Evolutionary conservation across 2,113 vertebrate species (phyloP).

Genomic region (Dipodomys ordii): DNA sequence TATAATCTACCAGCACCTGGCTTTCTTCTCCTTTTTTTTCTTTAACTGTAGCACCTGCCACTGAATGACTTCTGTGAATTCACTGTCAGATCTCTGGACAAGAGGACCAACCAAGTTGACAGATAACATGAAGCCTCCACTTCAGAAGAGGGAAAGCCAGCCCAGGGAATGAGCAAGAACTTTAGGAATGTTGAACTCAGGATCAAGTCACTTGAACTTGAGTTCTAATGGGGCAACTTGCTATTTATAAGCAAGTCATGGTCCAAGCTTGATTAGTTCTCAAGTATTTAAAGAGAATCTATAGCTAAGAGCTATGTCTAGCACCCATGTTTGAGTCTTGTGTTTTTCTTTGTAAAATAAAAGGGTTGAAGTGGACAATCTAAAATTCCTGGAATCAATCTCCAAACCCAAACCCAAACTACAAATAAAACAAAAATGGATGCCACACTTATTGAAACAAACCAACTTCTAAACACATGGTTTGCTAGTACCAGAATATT

Average conservation of each 20-base stretch:
- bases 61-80: not conserved
- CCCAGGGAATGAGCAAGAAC: not conserved
- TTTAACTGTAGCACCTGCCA: not conserved
- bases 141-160: not conserved
- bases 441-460: slow-evolving; percentile 34
- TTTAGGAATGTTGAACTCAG: not conserved
- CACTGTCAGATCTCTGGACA: no score
- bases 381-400: not conserved
- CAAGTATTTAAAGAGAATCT: not conserved
- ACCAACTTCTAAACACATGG: not conserved
- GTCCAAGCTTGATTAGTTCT: not conserved
- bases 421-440: not conserved
- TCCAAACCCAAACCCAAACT: not conserved
- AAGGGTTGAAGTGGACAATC: not conserved
- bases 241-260: slow-evolving; percentile 21
- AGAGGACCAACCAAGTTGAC: no score
- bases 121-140: not conserved
- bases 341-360: slow-evolving; percentile 18
- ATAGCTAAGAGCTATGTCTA: not conserved
- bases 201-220: not conserved
- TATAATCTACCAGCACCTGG: not conserved
- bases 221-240: not conserved
- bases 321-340: not conserved
- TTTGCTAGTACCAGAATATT: not conserved
- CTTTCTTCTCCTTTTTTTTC: not conserved